phyloP scores from a whole-genome alignment of 2,888 invertebrate species.

The Acleris literana region DNA sequence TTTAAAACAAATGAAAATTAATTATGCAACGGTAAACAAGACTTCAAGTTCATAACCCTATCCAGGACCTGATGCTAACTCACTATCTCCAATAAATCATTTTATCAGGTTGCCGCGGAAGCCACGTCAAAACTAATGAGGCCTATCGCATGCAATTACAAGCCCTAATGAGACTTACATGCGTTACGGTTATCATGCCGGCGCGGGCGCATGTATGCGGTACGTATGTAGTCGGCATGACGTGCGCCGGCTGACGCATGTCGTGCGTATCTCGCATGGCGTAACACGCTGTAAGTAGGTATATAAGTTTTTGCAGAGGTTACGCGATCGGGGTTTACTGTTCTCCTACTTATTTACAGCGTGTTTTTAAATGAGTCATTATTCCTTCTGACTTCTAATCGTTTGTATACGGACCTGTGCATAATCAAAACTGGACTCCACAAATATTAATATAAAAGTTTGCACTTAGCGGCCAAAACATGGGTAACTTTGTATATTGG shows the following conservation, averaged over 20 bases:
- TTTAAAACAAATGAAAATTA: neutral
- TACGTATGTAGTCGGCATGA: slow-evolving; percentile 1
- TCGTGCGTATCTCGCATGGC: neutral
- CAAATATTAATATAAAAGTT: too few relatives aligned
- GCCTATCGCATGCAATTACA: slow-evolving; percentile 26
- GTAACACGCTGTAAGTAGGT: too few relatives aligned
- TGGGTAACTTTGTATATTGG: too few relatives aligned
- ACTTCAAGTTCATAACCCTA: slow-evolving; percentile 1
- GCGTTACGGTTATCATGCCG: slow-evolving; percentile 9
- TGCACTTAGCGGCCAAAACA: too few relatives aligned
- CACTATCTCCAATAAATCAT: slow-evolving; percentile 17
- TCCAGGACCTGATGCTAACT: neutral
- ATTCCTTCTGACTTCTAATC: too few relatives aligned
- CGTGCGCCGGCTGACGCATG: slow-evolving; percentile 2
- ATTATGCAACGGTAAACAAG: neutral
- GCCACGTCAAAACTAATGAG: slow-evolving; percentile 29
- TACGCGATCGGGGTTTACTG: too few relatives aligned
- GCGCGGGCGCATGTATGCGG: slow-evolving; percentile 6
- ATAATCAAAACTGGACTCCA: too few relatives aligned
- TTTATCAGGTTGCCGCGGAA: slow-evolving; percentile 8
- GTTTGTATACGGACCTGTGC: too few relatives aligned
- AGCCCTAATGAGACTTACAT: slow-evolving; percentile 20
- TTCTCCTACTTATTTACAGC: too few relatives aligned
- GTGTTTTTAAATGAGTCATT: too few relatives aligned
- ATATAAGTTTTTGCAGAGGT: too few relatives aligned